These are phyloP conservation scores for Falco berigora DNA, from an alignment of 2,797 vertebrate genomes.

Conservation along the genomic window DNA sequence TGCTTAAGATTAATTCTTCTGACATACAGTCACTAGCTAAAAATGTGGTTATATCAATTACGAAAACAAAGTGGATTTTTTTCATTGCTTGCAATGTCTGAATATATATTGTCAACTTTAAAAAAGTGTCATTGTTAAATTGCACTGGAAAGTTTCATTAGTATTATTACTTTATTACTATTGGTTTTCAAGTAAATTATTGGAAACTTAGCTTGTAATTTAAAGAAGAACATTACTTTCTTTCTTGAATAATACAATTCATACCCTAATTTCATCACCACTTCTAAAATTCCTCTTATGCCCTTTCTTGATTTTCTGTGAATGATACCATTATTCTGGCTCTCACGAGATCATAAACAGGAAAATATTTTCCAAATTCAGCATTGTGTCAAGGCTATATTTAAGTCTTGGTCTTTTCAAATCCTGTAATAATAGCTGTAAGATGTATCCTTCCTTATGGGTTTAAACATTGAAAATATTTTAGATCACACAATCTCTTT, in stretches of 20 bases:
- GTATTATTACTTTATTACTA: background rate
- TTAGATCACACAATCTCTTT: background rate
- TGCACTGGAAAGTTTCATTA: background rate
- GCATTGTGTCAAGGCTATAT: background rate
- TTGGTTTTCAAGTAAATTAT: background rate
- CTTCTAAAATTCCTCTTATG: background rate
- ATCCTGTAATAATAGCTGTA: background rate
- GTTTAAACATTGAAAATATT: background rate
- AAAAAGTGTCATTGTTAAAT: background rate
- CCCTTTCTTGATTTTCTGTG: background rate
- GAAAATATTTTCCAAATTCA: conserved; percentile 24
- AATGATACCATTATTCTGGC: conserved; percentile 27
- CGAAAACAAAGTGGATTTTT: background rate
- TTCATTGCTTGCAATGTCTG: background rate
- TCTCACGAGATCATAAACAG: conserved; percentile 2
- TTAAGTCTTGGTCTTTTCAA: background rate
- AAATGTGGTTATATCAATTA: background rate
- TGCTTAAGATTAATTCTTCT: background rate
- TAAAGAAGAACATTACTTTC: background rate
- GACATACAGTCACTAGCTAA: background rate
- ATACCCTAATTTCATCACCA: background rate
- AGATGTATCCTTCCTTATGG: background rate
- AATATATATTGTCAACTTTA: background rate
- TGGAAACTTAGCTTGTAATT: background rate
- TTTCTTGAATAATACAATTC: background rate